Conservation (phyloP, 2,888 invertebrate genomes). For the Thera britannica region DNA sequence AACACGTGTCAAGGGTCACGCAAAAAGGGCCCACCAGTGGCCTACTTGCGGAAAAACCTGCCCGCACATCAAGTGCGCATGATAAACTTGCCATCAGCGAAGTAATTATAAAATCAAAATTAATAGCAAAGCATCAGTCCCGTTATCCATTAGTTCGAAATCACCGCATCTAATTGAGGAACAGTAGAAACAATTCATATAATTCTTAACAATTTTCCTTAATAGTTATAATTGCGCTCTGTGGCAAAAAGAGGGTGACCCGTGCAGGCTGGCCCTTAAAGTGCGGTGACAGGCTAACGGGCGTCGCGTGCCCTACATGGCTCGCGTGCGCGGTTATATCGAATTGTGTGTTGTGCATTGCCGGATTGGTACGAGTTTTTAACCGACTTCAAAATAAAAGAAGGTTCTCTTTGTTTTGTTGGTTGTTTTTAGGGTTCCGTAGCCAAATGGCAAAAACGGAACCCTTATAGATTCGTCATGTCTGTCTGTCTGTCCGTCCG, state of each 20-base stretch:
- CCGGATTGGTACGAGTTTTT: conserved; percentile 10
- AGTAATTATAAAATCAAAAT: not conserved
- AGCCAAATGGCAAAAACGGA: too few species aligned
- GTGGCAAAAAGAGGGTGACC: conserved; percentile 58
- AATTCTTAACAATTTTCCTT: conserved; percentile 56
- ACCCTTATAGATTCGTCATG: too few species aligned
- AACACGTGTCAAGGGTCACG: too few species aligned
- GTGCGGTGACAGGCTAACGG: conserved; percentile 58
- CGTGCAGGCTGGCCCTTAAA: conserved; percentile 31
- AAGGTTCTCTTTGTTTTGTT: not conserved
- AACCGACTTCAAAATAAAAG: too few species aligned
- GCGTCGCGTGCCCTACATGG: conserved; percentile 46
- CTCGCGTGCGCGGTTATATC: conserved; percentile 33
- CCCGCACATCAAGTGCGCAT: too few species aligned
- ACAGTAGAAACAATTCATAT: conserved; percentile 40
- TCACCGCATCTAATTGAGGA: conserved; percentile 22
- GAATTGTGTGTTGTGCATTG: conserved; percentile 47
- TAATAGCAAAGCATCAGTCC: not conserved
- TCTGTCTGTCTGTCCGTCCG: too few species aligned
- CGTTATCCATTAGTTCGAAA: conserved; percentile 10
- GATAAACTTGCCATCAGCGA: too few species aligned
- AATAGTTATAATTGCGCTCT: conserved; percentile 51
- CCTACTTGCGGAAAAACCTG: too few species aligned
- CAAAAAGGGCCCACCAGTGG: too few species aligned
- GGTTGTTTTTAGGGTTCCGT: too few species aligned